These are phyloP conservation scores for Ianthella basta DNA, from an alignment of 37 sponge, comb jelly and placozoan genomes.

Conservation along the genomic window DNA sequence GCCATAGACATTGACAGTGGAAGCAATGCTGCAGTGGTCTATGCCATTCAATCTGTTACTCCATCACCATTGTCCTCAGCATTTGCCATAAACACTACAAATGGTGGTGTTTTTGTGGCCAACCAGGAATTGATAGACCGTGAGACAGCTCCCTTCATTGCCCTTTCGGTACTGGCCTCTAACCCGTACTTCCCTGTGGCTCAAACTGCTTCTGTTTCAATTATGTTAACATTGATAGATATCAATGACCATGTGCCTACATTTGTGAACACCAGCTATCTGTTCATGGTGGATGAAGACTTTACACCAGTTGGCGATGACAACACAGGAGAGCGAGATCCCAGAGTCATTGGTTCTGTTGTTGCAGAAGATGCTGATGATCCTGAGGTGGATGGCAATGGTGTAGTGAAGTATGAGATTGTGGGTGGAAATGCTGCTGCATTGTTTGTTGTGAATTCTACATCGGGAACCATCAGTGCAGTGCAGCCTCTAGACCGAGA, in stretches of 20 bases:
- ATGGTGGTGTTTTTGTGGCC: conserved; percentile 26
- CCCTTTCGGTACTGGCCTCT: conserved; percentile 26
- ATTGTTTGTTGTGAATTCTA: not conserved
- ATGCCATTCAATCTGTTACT: not conserved
- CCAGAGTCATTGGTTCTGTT: not conserved
- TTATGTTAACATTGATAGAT: not conserved
- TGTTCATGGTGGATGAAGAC: conserved; percentile 27
- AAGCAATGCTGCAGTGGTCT: conserved; percentile 37
- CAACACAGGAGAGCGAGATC: not conserved
- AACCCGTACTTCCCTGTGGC: conserved; percentile 14
- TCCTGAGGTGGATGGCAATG: not conserved
- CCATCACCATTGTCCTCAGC: not conserved
- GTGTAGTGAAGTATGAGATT: conserved; percentile 15
- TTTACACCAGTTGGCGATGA: conserved; percentile 39
- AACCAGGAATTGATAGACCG: conserved; percentile 23
- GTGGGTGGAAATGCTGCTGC: not conserved
- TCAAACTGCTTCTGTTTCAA: not conserved
- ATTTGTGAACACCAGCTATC: not conserved
- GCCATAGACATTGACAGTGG: not conserved
- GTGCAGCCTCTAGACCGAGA: not conserved
- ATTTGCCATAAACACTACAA: conserved; percentile 26
- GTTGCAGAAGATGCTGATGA: not conserved
- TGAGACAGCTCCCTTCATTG: conserved; percentile 3
- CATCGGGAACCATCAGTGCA: not conserved
- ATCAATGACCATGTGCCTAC: not conserved